phyloP scores from a whole-genome alignment of 2,888 invertebrate genomes.

The Heliconius sara region DNA sequence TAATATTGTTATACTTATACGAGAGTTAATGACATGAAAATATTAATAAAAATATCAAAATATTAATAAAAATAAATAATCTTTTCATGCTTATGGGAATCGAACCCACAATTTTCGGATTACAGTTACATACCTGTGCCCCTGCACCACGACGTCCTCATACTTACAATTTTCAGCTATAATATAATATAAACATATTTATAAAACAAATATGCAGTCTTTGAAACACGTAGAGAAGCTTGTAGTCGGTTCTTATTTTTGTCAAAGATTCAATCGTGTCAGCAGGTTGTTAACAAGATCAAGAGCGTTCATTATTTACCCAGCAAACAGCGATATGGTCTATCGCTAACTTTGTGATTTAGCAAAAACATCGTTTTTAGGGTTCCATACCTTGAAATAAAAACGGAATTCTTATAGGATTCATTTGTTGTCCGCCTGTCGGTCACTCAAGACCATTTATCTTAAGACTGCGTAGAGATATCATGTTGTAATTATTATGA shows the following conservation, averaged over 20 bases:
- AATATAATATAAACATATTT: conserved; percentile 4
- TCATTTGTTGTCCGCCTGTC: too few relatives aligned
- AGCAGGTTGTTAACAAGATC: conserved; percentile 69
- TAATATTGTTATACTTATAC: not conserved
- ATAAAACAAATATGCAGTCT: not conserved
- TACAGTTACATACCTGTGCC: too few relatives aligned
- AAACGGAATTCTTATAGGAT: too few relatives aligned
- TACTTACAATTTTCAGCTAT: not conserved
- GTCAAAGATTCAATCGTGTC: conserved; percentile 42
- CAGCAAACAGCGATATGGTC: conserved; percentile 73
- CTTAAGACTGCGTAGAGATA: too few relatives aligned
- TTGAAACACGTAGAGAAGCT: not conserved
- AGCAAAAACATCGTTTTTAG: conserved; percentile 56
- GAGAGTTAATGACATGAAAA: too few relatives aligned
- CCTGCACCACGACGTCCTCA: too few relatives aligned
- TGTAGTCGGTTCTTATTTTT: conserved; percentile 31
- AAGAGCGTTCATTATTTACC: conserved; percentile 70
- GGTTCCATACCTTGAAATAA: too few relatives aligned
- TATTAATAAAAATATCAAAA: too few relatives aligned
- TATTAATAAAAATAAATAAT: too few relatives aligned
- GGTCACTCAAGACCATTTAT: too few relatives aligned
- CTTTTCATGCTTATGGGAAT: too few relatives aligned
- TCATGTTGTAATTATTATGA: too few relatives aligned
- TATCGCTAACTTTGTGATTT: conserved; percentile 67
- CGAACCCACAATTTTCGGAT: not conserved